Evolutionary conservation across 2,888 invertebrate species (phyloP), one percentile per base, ranked within the genome.

Genomic region (Zhuqinia jingwanae): DNA sequence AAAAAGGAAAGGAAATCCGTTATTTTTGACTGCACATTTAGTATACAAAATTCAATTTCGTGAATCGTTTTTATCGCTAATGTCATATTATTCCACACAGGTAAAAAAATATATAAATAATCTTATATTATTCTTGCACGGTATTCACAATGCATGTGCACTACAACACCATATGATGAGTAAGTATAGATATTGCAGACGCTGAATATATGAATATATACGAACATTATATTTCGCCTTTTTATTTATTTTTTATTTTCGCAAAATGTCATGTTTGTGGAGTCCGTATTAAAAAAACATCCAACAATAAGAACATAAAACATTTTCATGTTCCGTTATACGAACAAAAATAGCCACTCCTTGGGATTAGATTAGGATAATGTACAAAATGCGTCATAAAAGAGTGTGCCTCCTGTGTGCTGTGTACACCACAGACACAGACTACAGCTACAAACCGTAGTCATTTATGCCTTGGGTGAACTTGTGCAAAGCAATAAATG

Each of bases 1-100:
- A 36, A 75, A n/a, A n/a, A 63, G 60, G 82, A 42, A 63, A 63
- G 75, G 63, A 83, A 76, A 63, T 73, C 83, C 83, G 83, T 83
- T 76, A 83, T 22, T 63, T 47, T 53, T 30, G 15, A 82, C 17
- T 63, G 63, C 63, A 73, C 50, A 50, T 2, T 65, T 68, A n/a
- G 17, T 53, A 68, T 30, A 20, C 53, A 50, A 75, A 73, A 73
- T 83, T 27, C n/a, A 76, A 36, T 83, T 60, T 63, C 25, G 56
- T 58, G 10, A 15, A 58, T 45, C 6, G 11, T 77, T 3, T 13
- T 15, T 36, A 36, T 58, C 53, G 42, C 22, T 78, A 42, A 30
- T 30, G 17, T 25, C 17, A 27, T 15, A 27, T 15, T 13, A 13
- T 50, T 13, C 13, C n/a, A n/a, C n/a, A n/a, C n/a, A n/a, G n/a